Conservation (phyloP, 1,140 invertebrate species). For the Euglossa dilemma region DNA sequence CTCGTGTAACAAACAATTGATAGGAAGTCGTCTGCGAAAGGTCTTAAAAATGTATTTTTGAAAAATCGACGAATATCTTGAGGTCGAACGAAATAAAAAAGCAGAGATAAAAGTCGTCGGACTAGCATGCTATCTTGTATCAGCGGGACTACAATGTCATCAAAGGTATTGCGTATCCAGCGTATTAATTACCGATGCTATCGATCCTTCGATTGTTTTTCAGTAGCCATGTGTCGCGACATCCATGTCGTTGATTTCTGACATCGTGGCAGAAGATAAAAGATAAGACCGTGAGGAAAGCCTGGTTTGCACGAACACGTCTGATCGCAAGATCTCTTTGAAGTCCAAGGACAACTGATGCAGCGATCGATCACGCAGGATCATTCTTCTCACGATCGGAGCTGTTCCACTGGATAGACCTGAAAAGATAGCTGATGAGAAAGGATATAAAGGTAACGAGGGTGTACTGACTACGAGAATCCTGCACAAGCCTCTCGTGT, state of each 20-base stretch:
- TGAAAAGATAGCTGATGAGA: too few relatives aligned
- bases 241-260: not conserved
- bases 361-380: not conserved
- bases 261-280: not conserved
- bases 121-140: not conserved
- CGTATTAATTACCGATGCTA: slow-evolving; percentile 21
- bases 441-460: too few relatives aligned
- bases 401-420: too few relatives aligned
- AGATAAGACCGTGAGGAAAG: not conserved
- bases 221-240: not conserved
- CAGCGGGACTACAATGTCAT: not conserved
- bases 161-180: not conserved
- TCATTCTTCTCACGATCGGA: not conserved
- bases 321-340: not conserved
- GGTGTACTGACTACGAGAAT: too few relatives aligned
- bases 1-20: too few relatives aligned
- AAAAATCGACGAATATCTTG: not conserved
- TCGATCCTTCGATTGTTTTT: not conserved
- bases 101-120: not conserved
- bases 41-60: not conserved
- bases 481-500: too few relatives aligned
- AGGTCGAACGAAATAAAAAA: not conserved
- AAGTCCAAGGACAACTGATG: not conserved
- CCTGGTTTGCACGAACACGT: not conserved
- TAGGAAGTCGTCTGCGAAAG: too few relatives aligned